Evolutionary conservation across 1,140 invertebrate species (phyloP).

Genomic region (Lepidotrigona ventralis): DNA sequence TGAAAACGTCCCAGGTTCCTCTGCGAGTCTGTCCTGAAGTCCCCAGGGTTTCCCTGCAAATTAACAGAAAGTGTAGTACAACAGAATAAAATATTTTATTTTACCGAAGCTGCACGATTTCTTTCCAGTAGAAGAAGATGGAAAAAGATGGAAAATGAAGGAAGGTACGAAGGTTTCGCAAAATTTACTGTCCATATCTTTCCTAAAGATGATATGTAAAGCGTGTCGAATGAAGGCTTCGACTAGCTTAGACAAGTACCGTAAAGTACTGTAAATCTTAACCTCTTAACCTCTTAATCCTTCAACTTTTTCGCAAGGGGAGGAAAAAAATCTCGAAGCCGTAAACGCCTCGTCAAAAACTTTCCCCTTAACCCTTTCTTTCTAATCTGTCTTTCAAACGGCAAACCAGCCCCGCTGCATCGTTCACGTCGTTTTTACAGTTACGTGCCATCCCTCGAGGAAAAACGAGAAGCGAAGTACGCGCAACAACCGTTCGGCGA

Average conservation of each 20-base stretch:
- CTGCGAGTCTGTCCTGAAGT: too few species aligned
- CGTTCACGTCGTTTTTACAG: constrained; percentile 63
- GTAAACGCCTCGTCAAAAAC: constrained; percentile 60
- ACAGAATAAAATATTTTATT: too few species aligned
- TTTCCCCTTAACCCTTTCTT: constrained; percentile 51
- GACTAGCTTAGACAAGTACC: constrained; percentile 7
- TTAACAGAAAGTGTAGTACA: too few species aligned
- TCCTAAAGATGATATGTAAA: neutral
- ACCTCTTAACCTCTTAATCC: neutral
- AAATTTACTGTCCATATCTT: neutral
- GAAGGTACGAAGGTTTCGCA: neutral
- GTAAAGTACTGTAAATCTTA: constrained; percentile 21
- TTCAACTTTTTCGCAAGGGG: constrained; percentile 21
- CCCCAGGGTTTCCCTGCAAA: neutral
- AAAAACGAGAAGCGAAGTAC: neutral
- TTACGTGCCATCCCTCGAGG: constrained; percentile 15
- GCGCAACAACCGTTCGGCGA: neutral
- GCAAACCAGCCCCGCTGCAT: neutral
- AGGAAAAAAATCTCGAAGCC: constrained; percentile 36
- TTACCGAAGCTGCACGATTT: too few species aligned
- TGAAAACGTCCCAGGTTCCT: neutral
- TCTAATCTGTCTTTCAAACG: constrained; percentile 52
- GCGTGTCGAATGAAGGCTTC: neutral
- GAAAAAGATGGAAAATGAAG: too few species aligned
- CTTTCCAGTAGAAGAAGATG: too few species aligned